phyloP scores from a whole-genome alignment of 2,888 invertebrate species.

The Agrochola lota region DNA sequence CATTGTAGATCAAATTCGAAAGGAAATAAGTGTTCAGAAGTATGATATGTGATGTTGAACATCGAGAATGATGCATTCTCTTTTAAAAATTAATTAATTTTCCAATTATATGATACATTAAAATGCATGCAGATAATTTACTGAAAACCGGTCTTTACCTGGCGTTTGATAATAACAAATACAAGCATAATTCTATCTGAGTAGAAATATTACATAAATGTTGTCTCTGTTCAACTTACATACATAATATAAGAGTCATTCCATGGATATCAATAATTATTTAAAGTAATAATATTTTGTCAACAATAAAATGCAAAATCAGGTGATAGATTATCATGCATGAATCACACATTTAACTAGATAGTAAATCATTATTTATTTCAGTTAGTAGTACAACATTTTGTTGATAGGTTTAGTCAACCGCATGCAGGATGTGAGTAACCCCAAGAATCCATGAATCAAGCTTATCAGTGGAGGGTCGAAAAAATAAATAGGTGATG shows the following conservation, averaged over 20 bases:
- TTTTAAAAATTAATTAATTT: not conserved
- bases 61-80: not conserved
- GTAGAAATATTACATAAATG: not conserved
- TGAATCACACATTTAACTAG: not conserved
- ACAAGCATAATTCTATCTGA: not conserved
- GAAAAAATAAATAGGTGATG: slow-evolving; percentile 63
- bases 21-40: not conserved
- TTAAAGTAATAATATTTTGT: not conserved
- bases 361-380: slow-evolving; percentile 11
- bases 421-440: slow-evolving; percentile 78
- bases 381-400: slow-evolving; percentile 16
- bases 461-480: slow-evolving; percentile 77
- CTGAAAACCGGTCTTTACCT: not conserved
- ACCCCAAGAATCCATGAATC: slow-evolving; percentile 79
- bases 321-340: slow-evolving; percentile 23
- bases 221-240: not conserved
- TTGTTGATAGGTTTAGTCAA: slow-evolving; percentile 54
- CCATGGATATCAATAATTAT: no score
- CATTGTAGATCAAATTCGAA: slow-evolving; percentile 1
- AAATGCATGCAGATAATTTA: slow-evolving; percentile 2
- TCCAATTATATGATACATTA: no score
- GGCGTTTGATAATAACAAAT: not conserved
- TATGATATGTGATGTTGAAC: not conserved
- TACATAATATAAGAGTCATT: slow-evolving; percentile 1
- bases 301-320: slow-evolving; percentile 1